Evolutionary conservation across 37 sponge, comb jelly and placozoan species (phyloP).

Genomic region (Petrosia ficiformis): DNA sequence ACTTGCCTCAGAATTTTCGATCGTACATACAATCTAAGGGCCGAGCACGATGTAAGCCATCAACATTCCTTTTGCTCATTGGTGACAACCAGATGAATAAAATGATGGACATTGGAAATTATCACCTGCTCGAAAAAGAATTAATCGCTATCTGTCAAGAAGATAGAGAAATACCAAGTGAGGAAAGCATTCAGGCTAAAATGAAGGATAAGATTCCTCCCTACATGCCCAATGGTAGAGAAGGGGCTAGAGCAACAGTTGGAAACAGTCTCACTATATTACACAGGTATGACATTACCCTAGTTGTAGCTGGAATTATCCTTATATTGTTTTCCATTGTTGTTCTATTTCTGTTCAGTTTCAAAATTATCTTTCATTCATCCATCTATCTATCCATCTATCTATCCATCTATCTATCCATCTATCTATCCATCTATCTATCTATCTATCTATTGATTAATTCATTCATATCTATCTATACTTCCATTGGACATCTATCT

Average conservation of each 20-base stretch:
- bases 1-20: constrained; percentile 77
- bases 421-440: no score
- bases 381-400: no score
- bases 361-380: no score
- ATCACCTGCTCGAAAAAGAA: constrained; percentile 48
- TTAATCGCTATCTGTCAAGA: constrained; percentile 33
- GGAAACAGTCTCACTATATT: constrained; percentile 45
- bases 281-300: constrained; percentile 58
- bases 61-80: constrained; percentile 67
- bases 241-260: constrained; percentile 32
- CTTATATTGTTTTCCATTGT: no score
- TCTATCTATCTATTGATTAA: no score
- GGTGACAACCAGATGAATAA: constrained; percentile 4
- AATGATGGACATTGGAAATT: constrained; percentile 24
- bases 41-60: constrained; percentile 79
- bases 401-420: no score
- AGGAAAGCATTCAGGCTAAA: constrained; percentile 42
- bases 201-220: constrained; percentile 43
- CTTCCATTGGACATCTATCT: no score
- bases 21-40: constrained; percentile 95
- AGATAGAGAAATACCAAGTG: constrained; percentile 56
- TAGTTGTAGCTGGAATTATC: no score
- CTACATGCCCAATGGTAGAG: constrained; percentile 40
- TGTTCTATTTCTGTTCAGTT: no score
- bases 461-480: no score